Base-by-base conservation (phyloP, 30 jellyfish, hydroid and myxozoan species). In the Nemopilema nomurai region DNA sequence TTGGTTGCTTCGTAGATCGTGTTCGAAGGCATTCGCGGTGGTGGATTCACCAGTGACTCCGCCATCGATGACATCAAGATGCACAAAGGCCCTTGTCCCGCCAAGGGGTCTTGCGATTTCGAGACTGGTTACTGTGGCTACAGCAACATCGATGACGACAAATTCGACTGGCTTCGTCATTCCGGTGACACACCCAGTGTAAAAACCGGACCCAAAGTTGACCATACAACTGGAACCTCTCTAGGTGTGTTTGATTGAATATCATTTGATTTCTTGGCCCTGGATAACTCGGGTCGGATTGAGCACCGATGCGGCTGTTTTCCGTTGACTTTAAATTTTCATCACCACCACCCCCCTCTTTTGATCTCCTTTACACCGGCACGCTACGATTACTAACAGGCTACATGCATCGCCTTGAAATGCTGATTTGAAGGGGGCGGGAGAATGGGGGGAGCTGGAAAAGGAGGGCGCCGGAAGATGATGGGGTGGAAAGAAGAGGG, bases 21-120 rank as follows among this genome's bases (percentile, higher is more conserved):
- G 49, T 74, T 93, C 67, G 98, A 93, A 80, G 98, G 96, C 69
- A 89, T 93, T 31, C 94, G 97, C 17, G 98, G 98, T 64, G 89
- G 89, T 8, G 90, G 84, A 26, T 93, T 0, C 84, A 70, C 86
- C n/a, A 90, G 97, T 71, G 98, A 93, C 78, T 85, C 92, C 21
- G 98, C 98, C 31, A 85, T 93, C 21, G 98, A 93, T 85, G 98
- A 93, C 80, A 67, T 93, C 41, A 73, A 78, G 4, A 82, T 93
- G 1, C 94, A 74, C 69, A 77, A 88, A 62, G 93, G 93, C 64
- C 96, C 90, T 52, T 93, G 98, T 76, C 93, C 95, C 51, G 95
- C 98, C 16, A 85, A 76, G 66, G 98, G 98, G 25, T 73, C 96
- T 26, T 93, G 98, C 75, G 98, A 93, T 75, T 93, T 93, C 53